Evolutionary conservation across 2,797 vertebrate genomes (phyloP).

Genomic region (Phoeniculus purpureus): DNA sequence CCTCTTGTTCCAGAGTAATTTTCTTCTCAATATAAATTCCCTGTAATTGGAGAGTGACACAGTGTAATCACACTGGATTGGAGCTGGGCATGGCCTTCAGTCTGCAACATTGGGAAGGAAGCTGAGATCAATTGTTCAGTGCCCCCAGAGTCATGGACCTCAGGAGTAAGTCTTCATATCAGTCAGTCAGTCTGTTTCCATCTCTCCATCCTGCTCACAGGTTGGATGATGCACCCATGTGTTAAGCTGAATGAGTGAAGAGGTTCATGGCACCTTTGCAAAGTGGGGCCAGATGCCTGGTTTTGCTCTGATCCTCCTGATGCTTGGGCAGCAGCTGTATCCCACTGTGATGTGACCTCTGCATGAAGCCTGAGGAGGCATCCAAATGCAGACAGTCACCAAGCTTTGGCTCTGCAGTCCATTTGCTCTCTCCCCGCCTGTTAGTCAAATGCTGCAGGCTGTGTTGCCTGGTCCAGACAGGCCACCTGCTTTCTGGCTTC

Average conservation of each 20-base stretch:
- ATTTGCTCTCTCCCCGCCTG: background rate
- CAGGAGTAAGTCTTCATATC: fast-evolving
- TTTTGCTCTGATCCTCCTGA: background rate
- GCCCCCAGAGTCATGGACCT: background rate
- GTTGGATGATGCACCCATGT: background rate
- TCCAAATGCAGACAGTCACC: background rate
- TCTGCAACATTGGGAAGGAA: background rate
- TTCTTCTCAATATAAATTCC: constrained; percentile 2
- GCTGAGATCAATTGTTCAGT: background rate
- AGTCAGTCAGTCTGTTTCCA: background rate
- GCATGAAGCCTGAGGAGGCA: background rate
- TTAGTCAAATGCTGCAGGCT: background rate
- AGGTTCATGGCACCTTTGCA: background rate
- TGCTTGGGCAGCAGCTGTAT: background rate
- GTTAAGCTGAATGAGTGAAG: background rate
- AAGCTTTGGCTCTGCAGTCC: background rate
- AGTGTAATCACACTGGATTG: background rate
- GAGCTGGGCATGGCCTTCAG: background rate
- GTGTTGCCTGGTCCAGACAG: background rate
- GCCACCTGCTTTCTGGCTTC: background rate
- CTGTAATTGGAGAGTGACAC: background rate
- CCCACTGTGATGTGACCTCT: fast-evolving
- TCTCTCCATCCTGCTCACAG: background rate
- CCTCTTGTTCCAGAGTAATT: background rate
- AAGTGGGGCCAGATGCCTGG: background rate